phyloP scores from a whole-genome alignment of 2,797 vertebrate species.

The Pelochelys cantorii region DNA sequence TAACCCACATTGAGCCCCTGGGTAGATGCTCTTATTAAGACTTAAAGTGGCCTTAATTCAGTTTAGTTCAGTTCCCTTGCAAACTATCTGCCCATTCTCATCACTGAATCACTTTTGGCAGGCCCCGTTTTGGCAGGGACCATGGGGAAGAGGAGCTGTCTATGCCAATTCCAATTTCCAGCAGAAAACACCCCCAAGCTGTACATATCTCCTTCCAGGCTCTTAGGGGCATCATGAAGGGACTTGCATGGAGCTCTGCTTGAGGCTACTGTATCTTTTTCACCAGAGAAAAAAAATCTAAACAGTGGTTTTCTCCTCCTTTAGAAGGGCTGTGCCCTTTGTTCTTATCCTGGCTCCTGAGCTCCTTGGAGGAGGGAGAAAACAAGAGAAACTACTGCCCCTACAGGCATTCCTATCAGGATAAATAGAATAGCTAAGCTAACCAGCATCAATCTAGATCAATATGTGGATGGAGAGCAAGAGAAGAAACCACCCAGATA shows the following conservation, averaged over 20 bases:
- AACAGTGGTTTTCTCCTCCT: neutral
- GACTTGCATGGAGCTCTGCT: neutral
- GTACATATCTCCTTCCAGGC: conserved; percentile 21
- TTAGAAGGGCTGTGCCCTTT: neutral
- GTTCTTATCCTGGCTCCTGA: neutral
- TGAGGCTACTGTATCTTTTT: neutral
- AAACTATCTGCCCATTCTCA: neutral
- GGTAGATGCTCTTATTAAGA: neutral
- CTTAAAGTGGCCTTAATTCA: too few relatives aligned
- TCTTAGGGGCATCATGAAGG: neutral
- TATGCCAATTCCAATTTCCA: conserved; percentile 27
- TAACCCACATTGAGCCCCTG: neutral
- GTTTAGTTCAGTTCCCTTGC: too few relatives aligned
- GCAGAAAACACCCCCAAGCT: conserved; percentile 37
- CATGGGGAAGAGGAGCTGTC: neutral
- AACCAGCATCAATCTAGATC: neutral
- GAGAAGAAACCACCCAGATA: neutral
- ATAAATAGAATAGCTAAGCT: conserved; percentile 4
- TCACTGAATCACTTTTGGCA: neutral
- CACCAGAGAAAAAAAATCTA: conserved; percentile 13
- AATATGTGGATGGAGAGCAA: neutral
- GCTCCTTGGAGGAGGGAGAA: neutral
- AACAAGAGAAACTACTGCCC: neutral
- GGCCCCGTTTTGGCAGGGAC: neutral
- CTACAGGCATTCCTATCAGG: neutral